Base-by-base conservation (phyloP, 2,113 vertebrate genomes). In the Phasianus colchicus region DNA sequence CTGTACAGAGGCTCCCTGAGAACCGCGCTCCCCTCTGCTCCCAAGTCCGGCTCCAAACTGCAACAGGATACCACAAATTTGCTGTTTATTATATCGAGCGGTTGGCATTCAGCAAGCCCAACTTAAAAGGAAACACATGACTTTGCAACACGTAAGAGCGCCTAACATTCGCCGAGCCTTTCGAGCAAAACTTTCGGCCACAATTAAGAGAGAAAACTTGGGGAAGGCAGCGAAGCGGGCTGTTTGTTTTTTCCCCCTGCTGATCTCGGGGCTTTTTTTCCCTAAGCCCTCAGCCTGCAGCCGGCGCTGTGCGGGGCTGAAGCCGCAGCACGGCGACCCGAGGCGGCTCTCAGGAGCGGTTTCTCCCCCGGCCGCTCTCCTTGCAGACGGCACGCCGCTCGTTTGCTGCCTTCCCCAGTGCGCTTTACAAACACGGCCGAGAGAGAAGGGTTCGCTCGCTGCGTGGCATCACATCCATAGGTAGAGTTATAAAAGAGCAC, bases 91-190 rank as follows among this genome's bases (percentile, higher is more conserved):
- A 94, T 92, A 95, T 87, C 88, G 70, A 91, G 91, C 30, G 78
- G 72, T 63, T 94, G 95, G 96, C 92, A 92, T 95, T 91, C 90
- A 48, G 72, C 52, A 75, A 96, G 92, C 88, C 54, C 81, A 78
- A 77, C 93, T 97, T 96, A 96, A 97, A 97, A 97, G 96, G 95
- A 97, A 97, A 94, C 92, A 90, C 92, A 97, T 95, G 43, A 72
- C 95, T 93, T 87, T 36, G 93, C 84, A 95, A 89, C 90, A 55
- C 55, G 87, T 66, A 94, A 90, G 78, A 71, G 85, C 52, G 45
- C 72, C 90, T 96, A 77, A 93, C 63, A 12, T 86, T 36, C 70
- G 77, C 78, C 90, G 69, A 91, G 67, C n/a, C 45, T 94, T 95
- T 89, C 60, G 24, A 84, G 94, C 78, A 91, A 93, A 96, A 97